Evolutionary conservation across 2,797 vertebrate species (phyloP), one percentile per base, ranked within the genome.

Genomic region (Ctenopoma multispine): DNA sequence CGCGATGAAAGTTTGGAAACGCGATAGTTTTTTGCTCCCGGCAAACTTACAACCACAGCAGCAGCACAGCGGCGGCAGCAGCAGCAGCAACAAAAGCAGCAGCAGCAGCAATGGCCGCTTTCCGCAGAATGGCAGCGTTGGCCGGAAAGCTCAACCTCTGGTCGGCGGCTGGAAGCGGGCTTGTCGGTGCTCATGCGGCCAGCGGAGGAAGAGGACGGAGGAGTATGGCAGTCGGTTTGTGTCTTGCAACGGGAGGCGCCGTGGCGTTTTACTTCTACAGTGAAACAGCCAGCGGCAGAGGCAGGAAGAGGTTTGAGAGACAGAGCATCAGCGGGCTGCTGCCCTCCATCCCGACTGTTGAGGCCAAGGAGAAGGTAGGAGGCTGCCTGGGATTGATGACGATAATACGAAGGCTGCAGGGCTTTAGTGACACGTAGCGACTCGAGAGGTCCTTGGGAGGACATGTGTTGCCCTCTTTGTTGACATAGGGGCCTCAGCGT

Each of bases 351-450:
- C 90, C 92, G 12, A 89, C 85, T 2, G 92, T 94, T 2, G 77
- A 82, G 50, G 94, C 94, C 23, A 94, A 94, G 74, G 94, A 95
- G 56, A 92, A 91, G 94, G 94, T 95, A 90, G 65, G 83, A 63
- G 41, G 23, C n/a, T 5, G 31, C 27, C 29, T 7, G n/a, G n/a
- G 14, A 3, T 20, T 11, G 7, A 2, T 55, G 15, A 29, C 2
- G 38, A 5, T 0, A 17, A 18, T 40, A 29, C 15, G 9, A 3
- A 46, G n/a, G 27, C 46, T 48, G 8, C 4, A 21, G 11, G 10
- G 60, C 17, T 24, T 5, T 15, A 21, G 40, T 38, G 69, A 57
- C 67, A 69, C 48, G 63, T 43, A 54, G 57, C 11, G 21, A 62
- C 40, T 29, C 24, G 9, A 20, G 24, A 5, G 14, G 21, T 61